A percentile compares a stretch with the other conserved stretches of the same genome.
phyloP scores from a whole-genome alignment of 2,888 invertebrate species.

The Hypolimnas misippus region DNA sequence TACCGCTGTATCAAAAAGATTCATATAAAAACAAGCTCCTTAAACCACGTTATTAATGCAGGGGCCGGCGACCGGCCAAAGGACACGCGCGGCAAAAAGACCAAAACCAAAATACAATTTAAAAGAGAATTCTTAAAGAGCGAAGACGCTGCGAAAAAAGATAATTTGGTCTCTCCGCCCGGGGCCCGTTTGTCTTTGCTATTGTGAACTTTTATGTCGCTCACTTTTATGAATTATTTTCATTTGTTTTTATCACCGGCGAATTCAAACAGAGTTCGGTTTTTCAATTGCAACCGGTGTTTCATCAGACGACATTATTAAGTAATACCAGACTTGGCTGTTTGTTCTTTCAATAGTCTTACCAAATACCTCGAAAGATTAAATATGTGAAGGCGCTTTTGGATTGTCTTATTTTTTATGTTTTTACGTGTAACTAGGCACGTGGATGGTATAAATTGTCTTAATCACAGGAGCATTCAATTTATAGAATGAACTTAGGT shows the following conservation, averaged over 20 bases:
- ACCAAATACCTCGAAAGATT: neutral
- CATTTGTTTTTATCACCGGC: constrained; percentile 76
- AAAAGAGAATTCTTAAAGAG: constrained; percentile 82
- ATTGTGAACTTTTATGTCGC: constrained; percentile 79
- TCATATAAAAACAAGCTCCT: constrained; percentile 47
- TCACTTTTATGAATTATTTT: constrained; percentile 81
- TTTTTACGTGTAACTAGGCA: neutral
- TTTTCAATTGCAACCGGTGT: constrained; percentile 45
- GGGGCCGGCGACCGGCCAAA: constrained; percentile 66
- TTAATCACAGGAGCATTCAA: too few species aligned
- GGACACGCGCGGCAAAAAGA: constrained; percentile 73
- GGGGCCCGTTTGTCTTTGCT: constrained; percentile 79
- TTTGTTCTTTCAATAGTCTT: constrained; percentile 23
- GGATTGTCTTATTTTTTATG: too few species aligned
- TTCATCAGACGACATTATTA: constrained; percentile 39
- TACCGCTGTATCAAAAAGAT: constrained; percentile 35
- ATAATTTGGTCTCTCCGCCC: constrained; percentile 72
- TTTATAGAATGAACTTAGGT: too few species aligned
- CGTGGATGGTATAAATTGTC: too few species aligned
- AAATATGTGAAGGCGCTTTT: too few species aligned
- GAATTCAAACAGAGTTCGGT: constrained; percentile 61
- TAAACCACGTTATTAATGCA: constrained; percentile 72
- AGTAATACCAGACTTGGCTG: constrained; percentile 20
- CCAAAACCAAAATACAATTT: constrained; percentile 79
- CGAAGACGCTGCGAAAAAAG: constrained; percentile 74